These are phyloP conservation scores for Plebejus argus DNA, from an alignment of 2,888 invertebrate species.

Conservation along the genomic window DNA sequence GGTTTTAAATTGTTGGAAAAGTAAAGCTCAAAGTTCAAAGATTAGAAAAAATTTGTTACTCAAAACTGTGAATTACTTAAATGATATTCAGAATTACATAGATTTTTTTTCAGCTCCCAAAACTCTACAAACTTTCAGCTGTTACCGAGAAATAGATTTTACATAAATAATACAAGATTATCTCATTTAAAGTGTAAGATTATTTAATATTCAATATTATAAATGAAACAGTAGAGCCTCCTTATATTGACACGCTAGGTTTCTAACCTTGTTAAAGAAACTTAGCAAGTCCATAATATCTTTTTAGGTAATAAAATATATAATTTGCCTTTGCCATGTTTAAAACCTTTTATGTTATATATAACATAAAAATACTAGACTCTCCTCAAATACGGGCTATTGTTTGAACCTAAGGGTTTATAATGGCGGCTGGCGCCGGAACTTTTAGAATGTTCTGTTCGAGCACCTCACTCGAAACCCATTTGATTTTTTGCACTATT, in stretches of 20 bases:
- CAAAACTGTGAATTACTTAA: too few relatives aligned
- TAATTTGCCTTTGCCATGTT: background rate
- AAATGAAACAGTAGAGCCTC: too few relatives aligned
- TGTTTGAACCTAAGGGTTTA: conserved; percentile 13
- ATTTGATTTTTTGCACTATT: conserved; percentile 23
- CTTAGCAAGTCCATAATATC: background rate
- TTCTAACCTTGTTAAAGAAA: background rate
- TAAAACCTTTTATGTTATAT: background rate
- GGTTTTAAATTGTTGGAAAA: background rate
- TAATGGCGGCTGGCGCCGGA: conserved; percentile 33
- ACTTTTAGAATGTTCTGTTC: conserved; percentile 38
- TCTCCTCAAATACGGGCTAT: background rate
- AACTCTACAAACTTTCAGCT: background rate
- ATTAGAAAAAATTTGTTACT: too few relatives aligned
- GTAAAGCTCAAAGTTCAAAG: too few relatives aligned
- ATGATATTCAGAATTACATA: too few relatives aligned
- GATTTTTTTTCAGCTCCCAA: too few relatives aligned
- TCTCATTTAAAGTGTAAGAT: too few relatives aligned
- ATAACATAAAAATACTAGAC: background rate
- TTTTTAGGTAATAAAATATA: background rate
- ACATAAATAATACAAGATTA: too few relatives aligned
- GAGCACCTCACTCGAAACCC: conserved; percentile 23
- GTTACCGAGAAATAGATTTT: background rate
- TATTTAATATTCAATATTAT: background rate
- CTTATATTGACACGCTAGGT: background rate